Evolutionary conservation across 1,140 invertebrate genomes (phyloP), one percentile per base, ranked within the genome.

Genomic region (Caerostris extrusa): DNA sequence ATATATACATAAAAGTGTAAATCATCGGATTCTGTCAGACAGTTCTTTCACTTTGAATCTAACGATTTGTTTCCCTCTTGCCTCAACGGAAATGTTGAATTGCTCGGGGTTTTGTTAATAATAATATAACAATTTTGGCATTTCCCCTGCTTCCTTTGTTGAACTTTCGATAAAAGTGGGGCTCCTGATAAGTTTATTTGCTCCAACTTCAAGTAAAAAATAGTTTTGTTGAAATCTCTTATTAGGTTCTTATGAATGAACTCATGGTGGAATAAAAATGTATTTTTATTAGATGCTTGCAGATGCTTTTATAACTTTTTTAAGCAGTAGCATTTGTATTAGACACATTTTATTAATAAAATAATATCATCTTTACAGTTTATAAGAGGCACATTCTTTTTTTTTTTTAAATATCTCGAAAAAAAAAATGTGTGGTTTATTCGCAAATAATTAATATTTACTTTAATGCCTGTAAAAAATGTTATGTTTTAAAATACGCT

Each of bases 1-100:
- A 85, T 50, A 85, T 55, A 58, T 50, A 8, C 19, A 85, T 58
- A 85, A 85, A 58, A 69, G 88, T 77, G 88, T 90, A 90, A 90
- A 90, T 90, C 64, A 90, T 90, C 50, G 88, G 50, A 56, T 67
- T 71, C 88, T 67, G 88, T 71, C 88, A 90, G 64, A 57, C 64
- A 56, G 88, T 90, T 56, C 88, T 90, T 90, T 90, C 67, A 90
- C 61, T 90, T 90, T 90, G 88, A 61, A 90, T 90, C 71, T 90
- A 90, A 90, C 64, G 88, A 90, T 90, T 90, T 90, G 88, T 90
- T 90, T 90, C 19, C 69, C 57, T 77, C 67, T 85, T n/a, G 55
- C 55, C 56, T n/a, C 56, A 85, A 56, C 56, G 83, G 83, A 85
- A 85, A 60, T 85, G 83, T 58, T 85, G 83, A 85, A 77, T 85